Conservation (phyloP, 2,113 vertebrate species). For the Charina bottae region DNA sequence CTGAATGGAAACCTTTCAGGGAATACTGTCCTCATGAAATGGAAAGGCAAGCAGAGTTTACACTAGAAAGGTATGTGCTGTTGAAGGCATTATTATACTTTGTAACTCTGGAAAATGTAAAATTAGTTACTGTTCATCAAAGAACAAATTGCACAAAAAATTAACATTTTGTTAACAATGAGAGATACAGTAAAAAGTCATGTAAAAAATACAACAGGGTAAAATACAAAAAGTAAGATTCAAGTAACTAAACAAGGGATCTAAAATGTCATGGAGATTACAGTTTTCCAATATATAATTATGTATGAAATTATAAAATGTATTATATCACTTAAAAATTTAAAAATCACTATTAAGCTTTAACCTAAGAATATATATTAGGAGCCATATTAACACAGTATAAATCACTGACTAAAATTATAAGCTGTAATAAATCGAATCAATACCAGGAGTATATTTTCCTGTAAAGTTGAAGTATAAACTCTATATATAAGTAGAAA, state of each 20-base stretch:
- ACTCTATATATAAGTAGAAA: not conserved
- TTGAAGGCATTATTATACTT: not conserved
- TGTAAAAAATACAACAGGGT: not conserved
- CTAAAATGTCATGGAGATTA: not conserved
- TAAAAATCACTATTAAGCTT: not conserved
- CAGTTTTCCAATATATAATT: not conserved
- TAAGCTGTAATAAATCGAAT: not conserved
- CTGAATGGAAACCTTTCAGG: constrained; percentile 67
- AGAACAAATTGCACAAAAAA: not conserved
- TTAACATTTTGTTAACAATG: not conserved
- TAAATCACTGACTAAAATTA: not conserved
- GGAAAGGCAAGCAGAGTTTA: constrained; percentile 66
- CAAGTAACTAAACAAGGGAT: not conserved
- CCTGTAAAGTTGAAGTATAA: not conserved
- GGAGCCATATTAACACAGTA: not conserved
- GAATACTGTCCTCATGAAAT: constrained; percentile 66
- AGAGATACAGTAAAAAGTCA: not conserved
- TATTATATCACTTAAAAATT: not conserved
- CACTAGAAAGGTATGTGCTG: constrained; percentile 73
- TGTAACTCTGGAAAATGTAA: not conserved
- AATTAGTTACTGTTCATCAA: not conserved
- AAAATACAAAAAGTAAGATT: not conserved
- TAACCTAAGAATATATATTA: not conserved
- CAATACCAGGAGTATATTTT: not conserved
- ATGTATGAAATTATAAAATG: not conserved